Conservation (phyloP, 2,888 invertebrate genomes). For the Eugnorisma glareosa region DNA sequence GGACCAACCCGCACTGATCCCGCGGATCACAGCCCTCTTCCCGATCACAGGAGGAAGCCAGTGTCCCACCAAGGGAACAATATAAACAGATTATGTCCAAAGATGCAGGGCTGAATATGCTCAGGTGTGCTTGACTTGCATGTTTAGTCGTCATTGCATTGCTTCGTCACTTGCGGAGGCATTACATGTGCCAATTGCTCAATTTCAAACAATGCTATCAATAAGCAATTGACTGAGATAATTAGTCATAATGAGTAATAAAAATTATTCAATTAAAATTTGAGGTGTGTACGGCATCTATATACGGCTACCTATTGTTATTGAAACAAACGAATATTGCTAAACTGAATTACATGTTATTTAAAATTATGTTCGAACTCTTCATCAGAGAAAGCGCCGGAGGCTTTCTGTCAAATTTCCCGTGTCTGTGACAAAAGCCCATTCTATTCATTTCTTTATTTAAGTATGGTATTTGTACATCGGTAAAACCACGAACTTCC, state of each 20-base stretch:
- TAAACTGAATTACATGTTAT: background rate
- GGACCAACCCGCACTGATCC: background rate
- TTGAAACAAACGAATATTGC: background rate
- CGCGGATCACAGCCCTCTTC: background rate
- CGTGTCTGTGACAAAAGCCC: no score
- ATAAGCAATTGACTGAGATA: background rate
- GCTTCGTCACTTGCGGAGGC: background rate
- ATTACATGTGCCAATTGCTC: background rate
- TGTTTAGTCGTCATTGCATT: no score
- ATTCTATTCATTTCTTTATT: background rate
- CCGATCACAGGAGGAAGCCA: background rate
- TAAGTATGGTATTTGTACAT: background rate
- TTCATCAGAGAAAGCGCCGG: no score
- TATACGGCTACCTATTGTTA: no score
- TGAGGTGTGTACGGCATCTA: background rate
- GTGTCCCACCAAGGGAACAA: background rate
- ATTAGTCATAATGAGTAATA: background rate
- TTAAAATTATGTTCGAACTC: background rate
- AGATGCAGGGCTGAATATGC: background rate
- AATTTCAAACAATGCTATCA: background rate
- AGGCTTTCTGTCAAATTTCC: no score
- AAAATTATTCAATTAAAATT: conserved; percentile 1
- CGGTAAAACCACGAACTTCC: background rate
- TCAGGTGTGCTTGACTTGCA: background rate
- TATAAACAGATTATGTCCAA: background rate